These are phyloP conservation scores for Tortricodes alternella DNA, from an alignment of 2,888 invertebrate species.

Conservation along the genomic window DNA sequence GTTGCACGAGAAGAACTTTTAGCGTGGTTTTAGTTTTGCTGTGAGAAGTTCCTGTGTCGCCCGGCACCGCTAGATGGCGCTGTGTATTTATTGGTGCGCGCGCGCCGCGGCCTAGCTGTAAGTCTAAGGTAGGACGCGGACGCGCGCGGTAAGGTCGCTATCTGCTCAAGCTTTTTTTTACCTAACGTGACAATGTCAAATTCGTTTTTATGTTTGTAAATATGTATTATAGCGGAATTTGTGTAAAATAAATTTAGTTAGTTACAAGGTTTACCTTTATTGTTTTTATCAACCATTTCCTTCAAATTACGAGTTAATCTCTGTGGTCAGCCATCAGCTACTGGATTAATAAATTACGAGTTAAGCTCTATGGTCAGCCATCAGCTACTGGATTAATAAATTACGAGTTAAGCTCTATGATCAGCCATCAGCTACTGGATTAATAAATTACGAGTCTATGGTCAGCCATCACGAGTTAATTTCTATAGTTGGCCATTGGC, in stretches of 20 bases:
- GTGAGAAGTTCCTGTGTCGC: slow-evolving; percentile 11
- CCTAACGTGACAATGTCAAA: slow-evolving; percentile 70
- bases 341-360: too few species aligned
- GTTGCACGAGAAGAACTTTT: slow-evolving; percentile 11
- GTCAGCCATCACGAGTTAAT: too few species aligned
- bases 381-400: too few species aligned
- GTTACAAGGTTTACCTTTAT: slow-evolving; percentile 52
- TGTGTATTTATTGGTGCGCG: slow-evolving; percentile 22
- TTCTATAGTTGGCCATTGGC: too few species aligned
- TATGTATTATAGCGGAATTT: slow-evolving; percentile 82
- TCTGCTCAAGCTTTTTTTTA: slow-evolving; percentile 73
- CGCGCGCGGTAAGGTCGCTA: slow-evolving; percentile 3
- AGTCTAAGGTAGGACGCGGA: slow-evolving; percentile 6
- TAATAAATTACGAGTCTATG: too few species aligned
- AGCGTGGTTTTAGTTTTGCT: neutral
- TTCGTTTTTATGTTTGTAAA: slow-evolving; percentile 81
- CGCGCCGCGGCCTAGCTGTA: slow-evolving; percentile 23
- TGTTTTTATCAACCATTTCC: slow-evolving; percentile 36
- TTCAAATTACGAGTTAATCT: too few species aligned
- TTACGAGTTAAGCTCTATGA: too few species aligned
- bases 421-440: too few species aligned
- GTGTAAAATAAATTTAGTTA: slow-evolving; percentile 78
- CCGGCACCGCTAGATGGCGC: neutral
- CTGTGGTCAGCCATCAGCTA: too few species aligned
- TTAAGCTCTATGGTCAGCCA: too few species aligned